phyloP scores from a whole-genome alignment of 2,888 invertebrate species.

The Pherbina coryleti region DNA sequence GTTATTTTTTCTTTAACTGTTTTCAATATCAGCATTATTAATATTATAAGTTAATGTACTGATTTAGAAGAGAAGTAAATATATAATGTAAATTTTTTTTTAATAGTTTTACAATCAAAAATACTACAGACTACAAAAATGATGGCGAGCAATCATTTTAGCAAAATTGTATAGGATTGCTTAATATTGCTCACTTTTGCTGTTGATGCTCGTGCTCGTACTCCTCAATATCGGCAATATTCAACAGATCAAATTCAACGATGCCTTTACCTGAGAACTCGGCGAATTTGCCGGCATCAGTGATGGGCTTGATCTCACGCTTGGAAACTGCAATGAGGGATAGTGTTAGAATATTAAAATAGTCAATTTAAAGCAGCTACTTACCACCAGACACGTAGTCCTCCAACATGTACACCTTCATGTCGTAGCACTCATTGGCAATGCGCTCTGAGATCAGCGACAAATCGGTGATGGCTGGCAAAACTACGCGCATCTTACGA shows the following conservation, averaged over 20 bases:
- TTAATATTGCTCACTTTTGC: conserved; percentile 37
- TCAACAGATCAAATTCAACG: conserved; percentile 80
- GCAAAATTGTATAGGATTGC: conserved; percentile 29
- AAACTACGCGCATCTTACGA: conserved; percentile 80
- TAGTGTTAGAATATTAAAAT: conserved; percentile 14
- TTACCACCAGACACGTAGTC: conserved; percentile 77
- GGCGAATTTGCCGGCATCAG: conserved; percentile 75
- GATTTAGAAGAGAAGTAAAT: conserved; percentile 25
- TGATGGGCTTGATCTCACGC: conserved; percentile 70
- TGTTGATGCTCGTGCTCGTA: conserved; percentile 58
- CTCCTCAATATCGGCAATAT: conserved; percentile 75
- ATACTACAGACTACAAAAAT: conserved; percentile 54
- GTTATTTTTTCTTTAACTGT: neutral
- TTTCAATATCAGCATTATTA: conserved; percentile 6
- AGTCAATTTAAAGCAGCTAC: conserved; percentile 51
- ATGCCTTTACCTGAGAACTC: conserved; percentile 84
- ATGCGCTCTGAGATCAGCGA: conserved; percentile 79
- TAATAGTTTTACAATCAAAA: conserved; percentile 36
- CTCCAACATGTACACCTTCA: conserved; percentile 81
- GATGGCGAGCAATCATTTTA: conserved; percentile 40
- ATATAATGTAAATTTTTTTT: neutral
- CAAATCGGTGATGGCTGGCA: conserved; percentile 77
- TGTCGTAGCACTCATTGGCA: conserved; percentile 77
- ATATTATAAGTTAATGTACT: conserved; percentile 3
- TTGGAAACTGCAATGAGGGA: conserved; percentile 73